Base-by-base conservation (phyloP, 2,888 invertebrate genomes). In the Tupiocoris notatus region DNA sequence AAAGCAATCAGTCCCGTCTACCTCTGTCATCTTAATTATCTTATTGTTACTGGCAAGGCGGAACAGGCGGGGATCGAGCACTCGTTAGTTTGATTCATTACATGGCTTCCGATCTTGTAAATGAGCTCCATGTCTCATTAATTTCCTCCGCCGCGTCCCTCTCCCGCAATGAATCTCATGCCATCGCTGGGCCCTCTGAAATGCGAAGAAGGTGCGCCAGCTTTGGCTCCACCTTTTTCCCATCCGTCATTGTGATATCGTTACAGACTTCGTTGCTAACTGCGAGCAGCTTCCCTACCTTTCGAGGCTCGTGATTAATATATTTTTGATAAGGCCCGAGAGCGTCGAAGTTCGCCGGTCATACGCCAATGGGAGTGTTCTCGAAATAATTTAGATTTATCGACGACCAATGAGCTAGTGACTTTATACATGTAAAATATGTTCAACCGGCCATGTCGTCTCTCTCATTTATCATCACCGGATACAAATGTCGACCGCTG, bases 1-100 rank as follows among this genome's bases (percentile, higher is more conserved):
- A 73, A 73, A 73, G 73, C 73, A 73, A 73, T 73, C 73, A 73
- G 73, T 16, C 62, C 73, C 21, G 62, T 73, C 73, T 62, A 61
- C 73, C 73, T 73, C 73, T 73, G 73, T 73, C 73, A 73, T 73
- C 73, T 73, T 73, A 73, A 73, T 73, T 73, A 73, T 61, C 73
- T 73, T 73, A 73, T 73, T 73, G 73, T 73, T 39, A 39, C 39
- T 39, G 39, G 62, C 54, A 24, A 18, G 57, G 39, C 39, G 73
- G 54, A 20, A 25, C 65, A 16, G 62, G 61, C 73, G 9, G 7
- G 39, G 39, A 39, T 39, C 39, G 39, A 39, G 39, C n/a, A 73
- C 73, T 73, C 73, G 73, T 73, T 73, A 73, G 73, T 73, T 73
- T 73, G 73, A 73, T 73, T 73, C 73, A 73, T 73, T 73, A 73